Percentiles rank a stretch among this genome's conserved stretches.
Evolutionary conservation across 2,888 invertebrate species (phyloP).

Genomic region (Sialis fuliginosa): DNA sequence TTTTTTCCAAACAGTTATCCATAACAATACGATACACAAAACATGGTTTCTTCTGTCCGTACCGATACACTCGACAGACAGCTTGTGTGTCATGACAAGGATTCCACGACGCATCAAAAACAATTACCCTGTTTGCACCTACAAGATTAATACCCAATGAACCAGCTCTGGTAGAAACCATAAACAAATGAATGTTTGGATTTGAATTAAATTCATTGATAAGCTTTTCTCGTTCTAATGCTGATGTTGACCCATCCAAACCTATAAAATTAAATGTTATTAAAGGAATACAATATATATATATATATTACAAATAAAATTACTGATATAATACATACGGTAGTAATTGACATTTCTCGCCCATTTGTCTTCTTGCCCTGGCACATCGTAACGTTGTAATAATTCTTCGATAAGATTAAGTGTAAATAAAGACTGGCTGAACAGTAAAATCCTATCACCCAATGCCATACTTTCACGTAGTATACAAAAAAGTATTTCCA

Average conservation of each 20-base stretch:
- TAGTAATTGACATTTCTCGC: constrained; percentile 75
- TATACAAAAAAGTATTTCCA: constrained; percentile 84
- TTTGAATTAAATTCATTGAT: constrained; percentile 93
- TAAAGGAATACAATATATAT: neutral
- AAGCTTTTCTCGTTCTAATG: constrained; percentile 83
- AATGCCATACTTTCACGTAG: constrained; percentile 71
- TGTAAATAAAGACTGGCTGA: constrained; percentile 92
- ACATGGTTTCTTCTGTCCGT: constrained; percentile 87
- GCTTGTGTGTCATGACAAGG: constrained; percentile 98
- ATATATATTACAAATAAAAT: neutral
- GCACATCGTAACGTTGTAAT: constrained; percentile 52
- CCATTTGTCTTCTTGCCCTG: constrained; percentile 60
- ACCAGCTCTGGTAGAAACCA: constrained; percentile 93
- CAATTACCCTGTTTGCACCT: constrained; percentile 92
- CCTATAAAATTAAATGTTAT: constrained; percentile 30
- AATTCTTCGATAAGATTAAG: constrained; percentile 90
- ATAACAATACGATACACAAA: constrained; percentile 93
- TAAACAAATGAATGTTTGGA: constrained; percentile 70
- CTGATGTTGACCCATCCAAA: constrained; percentile 89
- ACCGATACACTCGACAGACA: constrained; percentile 82
- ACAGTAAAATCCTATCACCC: constrained; percentile 83
- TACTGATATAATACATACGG: constrained; percentile 40
- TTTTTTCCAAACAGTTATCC: constrained; percentile 92
- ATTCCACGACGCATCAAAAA: constrained; percentile 98
- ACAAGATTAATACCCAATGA: constrained; percentile 94